A percentile compares a stretch with the other conserved stretches of the same genome.
Conservation (phyloP, 92 coral and sea anemone species). For the Epizoanthus ramosus region DNA sequence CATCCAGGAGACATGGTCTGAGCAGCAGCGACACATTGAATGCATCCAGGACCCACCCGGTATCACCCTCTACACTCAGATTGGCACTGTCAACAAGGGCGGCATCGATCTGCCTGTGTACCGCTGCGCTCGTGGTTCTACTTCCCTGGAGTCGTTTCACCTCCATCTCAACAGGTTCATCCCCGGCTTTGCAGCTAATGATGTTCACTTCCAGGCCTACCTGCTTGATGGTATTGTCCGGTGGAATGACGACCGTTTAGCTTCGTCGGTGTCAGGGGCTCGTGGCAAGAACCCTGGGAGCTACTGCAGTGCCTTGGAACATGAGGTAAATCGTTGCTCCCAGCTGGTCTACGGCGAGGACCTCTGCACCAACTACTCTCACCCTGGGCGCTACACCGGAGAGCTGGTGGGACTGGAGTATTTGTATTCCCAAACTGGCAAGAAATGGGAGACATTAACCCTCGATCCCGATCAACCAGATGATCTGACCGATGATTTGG, state of each 20-base stretch:
- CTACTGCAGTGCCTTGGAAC: constrained; percentile 23
- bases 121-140: constrained; percentile 65
- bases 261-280: not conserved
- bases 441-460: not conserved
- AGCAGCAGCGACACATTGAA: constrained; percentile 43
- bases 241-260: constrained; percentile 48
- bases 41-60: constrained; percentile 50
- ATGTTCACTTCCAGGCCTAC: constrained; percentile 60
- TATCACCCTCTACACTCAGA: constrained; percentile 27
- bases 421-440: constrained; percentile 30
- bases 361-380: constrained; percentile 7
- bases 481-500: constrained; percentile 19
- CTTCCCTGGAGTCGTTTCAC: constrained; percentile 71
- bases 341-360: constrained; percentile 16
- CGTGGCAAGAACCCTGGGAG: not conserved
- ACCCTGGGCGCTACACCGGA: constrained; percentile 13
- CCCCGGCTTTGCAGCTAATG: constrained; percentile 63
- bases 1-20: constrained; percentile 30
- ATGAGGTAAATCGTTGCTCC: constrained; percentile 15
- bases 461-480: constrained; percentile 24
- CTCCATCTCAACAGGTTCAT: constrained; percentile 60
- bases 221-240: constrained; percentile 54
- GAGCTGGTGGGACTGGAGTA: constrained; percentile 28
- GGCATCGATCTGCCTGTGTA: constrained; percentile 46
- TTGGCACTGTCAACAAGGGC: constrained; percentile 26